These are phyloP conservation scores for Holacanthus passer DNA, from an alignment of 2,113 vertebrate genomes.

Conservation along the genomic window DNA sequence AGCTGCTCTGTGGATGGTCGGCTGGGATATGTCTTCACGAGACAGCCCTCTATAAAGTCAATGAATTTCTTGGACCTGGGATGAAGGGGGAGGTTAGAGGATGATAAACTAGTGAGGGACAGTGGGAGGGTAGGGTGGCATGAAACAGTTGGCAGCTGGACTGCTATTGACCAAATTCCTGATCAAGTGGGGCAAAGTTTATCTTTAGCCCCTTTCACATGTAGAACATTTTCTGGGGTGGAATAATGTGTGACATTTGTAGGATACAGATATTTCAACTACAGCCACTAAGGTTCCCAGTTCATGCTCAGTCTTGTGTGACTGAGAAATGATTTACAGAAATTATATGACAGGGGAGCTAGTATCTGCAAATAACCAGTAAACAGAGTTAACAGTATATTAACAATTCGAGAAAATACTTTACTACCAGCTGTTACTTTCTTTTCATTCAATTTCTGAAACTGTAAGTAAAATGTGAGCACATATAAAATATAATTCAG, in stretches of 20 bases:
- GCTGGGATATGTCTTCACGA: conserved; percentile 93
- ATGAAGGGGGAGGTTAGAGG: conserved; percentile 40
- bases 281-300: background rate
- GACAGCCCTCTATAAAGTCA: conserved; percentile 94
- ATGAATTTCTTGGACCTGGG: conserved; percentile 95
- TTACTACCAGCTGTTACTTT: background rate
- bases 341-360: background rate
- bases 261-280: background rate
- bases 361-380: background rate
- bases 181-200: background rate
- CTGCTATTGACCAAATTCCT: background rate
- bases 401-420: background rate
- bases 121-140: background rate
- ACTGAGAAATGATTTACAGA: background rate
- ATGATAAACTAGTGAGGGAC: conserved; percentile 18
- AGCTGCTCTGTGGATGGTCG: conserved; percentile 93
- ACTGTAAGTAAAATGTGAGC: background rate
- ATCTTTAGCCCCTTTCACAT: conserved; percentile 2
- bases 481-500: no score
- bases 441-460: background rate
- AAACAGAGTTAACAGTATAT: background rate
- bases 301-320: background rate
- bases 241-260: background rate
- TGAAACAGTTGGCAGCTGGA: background rate
- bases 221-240: background rate